Base-by-base conservation (phyloP, 1,140 invertebrate genomes). In the Drosophila santomea region DNA sequence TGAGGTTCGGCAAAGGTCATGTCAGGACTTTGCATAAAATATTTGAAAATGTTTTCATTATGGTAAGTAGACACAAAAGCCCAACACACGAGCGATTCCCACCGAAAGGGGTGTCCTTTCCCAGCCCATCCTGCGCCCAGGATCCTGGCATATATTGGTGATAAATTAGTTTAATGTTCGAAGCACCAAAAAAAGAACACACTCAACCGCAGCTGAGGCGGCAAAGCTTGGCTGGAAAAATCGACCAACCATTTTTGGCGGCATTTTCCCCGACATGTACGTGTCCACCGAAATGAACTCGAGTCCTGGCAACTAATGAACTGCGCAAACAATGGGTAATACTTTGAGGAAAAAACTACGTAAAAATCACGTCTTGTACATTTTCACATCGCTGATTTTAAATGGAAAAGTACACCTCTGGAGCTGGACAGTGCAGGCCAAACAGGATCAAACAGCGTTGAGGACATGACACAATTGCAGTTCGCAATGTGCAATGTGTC, bases 31-130 rank as follows among this genome's bases (percentile, higher is more conserved):
- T 88, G 84, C 84, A 89, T 89, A 89, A 89, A 89, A 89, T 89
- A 84, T 89, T 89, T 89, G 85, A 89, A 88, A 89, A 89, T 89
- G 84, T 89, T 89, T 89, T 89, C 84, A 89, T 89, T 89, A 89
- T 89, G 82, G 79, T 86, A 86, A 86, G 74, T 73, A 86, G 82
- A 89, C 84, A 83, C 78, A 86, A 82, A 82, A 75, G 83, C 74
- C 82, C 64, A 74, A 69, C 71, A 48, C 57, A 59, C 73, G 52
- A 78, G 44, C 51, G 57, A 51, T 82, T 82, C 80, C 80, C 80
- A 84, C 80, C 47, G 39, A 55, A 80, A 52, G 75, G 76, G 81
- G 63, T 85, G 67, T 64, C 36, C 63, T 77, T 71, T 59, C 68
- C 61, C 57, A 57, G 47, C 52, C 63, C 67, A 41, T 38, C 36